phyloP scores from a whole-genome alignment of 2,797 vertebrate genomes.

The Peromyscus eremicus region DNA sequence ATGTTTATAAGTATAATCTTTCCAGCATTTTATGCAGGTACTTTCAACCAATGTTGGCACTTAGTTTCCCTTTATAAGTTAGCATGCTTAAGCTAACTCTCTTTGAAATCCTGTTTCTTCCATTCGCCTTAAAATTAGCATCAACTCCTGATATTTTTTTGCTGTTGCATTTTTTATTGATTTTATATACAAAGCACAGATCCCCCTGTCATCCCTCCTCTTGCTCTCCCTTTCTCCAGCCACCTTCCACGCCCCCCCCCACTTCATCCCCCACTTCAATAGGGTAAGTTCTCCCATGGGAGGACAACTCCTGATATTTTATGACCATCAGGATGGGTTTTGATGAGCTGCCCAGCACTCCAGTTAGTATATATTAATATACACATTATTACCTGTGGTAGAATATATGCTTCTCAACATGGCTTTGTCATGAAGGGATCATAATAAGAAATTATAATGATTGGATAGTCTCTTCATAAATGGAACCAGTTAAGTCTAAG shows the following conservation, averaged over 20 bases:
- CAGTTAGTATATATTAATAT: not conserved
- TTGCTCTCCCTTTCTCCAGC: no score
- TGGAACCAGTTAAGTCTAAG: not conserved
- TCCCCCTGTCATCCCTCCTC: no score
- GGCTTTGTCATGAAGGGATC: constrained; percentile 42
- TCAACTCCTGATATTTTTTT: constrained; percentile 6
- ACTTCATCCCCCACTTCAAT: no score
- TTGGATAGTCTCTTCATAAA: not conserved
- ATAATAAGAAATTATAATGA: not conserved
- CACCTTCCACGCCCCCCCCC: no score
- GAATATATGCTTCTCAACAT: not conserved
- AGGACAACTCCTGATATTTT: not conserved
- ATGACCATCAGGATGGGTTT: not conserved
- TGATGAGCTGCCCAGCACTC: not conserved
- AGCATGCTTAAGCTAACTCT: not conserved
- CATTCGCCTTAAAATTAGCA: not conserved
- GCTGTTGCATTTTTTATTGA: no score
- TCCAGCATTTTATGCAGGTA: constrained; percentile 41
- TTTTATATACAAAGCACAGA: no score
- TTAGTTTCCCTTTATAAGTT: not conserved
- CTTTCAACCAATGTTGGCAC: constrained; percentile 20
- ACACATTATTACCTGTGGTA: constrained; percentile 3
- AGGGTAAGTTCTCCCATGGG: no score
- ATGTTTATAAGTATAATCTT: constrained; percentile 72
- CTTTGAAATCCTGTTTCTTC: constrained; percentile 2